Conservation (phyloP, 1,140 invertebrate genomes). For the Octopus bimaculoides region DNA sequence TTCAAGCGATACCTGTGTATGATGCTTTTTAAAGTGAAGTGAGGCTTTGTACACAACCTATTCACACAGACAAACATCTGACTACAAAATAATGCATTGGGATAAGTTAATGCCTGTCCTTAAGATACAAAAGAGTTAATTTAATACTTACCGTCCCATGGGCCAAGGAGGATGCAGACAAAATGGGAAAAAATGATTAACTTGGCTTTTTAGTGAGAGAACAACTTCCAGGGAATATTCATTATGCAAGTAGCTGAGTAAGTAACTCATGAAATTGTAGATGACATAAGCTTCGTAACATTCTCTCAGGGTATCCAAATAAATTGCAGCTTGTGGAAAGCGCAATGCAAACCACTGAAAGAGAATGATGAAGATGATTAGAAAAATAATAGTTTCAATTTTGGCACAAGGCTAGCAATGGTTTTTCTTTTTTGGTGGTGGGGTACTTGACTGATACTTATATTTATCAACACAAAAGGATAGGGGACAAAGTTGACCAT, state of each 20-base stretch:
- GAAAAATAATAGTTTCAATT: too few species aligned
- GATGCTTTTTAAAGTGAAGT: too few species aligned
- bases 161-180: conserved; percentile 74
- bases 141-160: conserved; percentile 70
- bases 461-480: too few species aligned
- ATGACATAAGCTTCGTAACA: conserved; percentile 96
- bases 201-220: conserved; percentile 78
- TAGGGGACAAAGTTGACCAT: too few species aligned
- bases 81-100: too few species aligned
- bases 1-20: too few species aligned
- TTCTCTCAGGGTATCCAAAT: conserved; percentile 87
- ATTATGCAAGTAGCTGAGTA: conserved; percentile 82
- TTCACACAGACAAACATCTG: too few species aligned
- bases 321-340: conserved; percentile 80
- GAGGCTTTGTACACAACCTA: neutral
- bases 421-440: too few species aligned
- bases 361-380: conserved; percentile 14
- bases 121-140: too few species aligned
- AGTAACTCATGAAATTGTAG: conserved; percentile 95
- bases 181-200: conserved; percentile 51
- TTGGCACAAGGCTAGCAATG: too few species aligned
- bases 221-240: conserved; percentile 71
- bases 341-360: conserved; percentile 66
- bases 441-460: too few species aligned
- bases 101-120: too few species aligned